A percentile compares a stretch with the other conserved stretches of the same genome.
These are phyloP conservation scores for Hyppa rectilinea DNA, from an alignment of 2,888 invertebrate genomes.

Conservation along the genomic window DNA sequence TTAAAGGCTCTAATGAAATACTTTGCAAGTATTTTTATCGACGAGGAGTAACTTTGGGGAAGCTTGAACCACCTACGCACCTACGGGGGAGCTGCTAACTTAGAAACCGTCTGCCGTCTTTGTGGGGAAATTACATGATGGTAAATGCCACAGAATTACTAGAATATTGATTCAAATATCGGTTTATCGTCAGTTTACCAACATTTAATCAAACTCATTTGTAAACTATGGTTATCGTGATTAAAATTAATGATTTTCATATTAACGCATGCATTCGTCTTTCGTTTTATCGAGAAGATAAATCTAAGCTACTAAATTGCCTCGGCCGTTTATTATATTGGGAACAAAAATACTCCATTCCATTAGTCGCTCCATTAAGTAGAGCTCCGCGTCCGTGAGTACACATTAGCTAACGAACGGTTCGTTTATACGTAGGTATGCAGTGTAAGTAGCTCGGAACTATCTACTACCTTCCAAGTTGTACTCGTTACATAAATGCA, in stretches of 20 bases:
- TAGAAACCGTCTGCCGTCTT: slow-evolving; percentile 53
- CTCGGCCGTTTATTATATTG: slow-evolving; percentile 47
- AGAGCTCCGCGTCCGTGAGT: slow-evolving; percentile 38
- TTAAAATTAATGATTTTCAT: slow-evolving; percentile 20
- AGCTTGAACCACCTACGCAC: no score
- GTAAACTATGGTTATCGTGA: neutral
- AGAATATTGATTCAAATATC: neutral
- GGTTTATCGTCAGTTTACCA: neutral
- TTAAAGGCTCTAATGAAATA: slow-evolving; percentile 53
- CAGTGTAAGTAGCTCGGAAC: slow-evolving; percentile 3
- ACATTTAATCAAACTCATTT: neutral
- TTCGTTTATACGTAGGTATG: slow-evolving; percentile 4
- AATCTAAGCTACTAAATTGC: slow-evolving; percentile 40
- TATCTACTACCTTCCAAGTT: neutral
- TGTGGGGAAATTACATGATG: no score
- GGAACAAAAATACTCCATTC: slow-evolving; percentile 57
- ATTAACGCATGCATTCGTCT: slow-evolving; percentile 44
- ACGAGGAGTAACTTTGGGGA: slow-evolving; percentile 33
- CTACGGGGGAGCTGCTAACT: no score
- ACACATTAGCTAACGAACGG: slow-evolving; percentile 58
- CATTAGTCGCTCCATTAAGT: slow-evolving; percentile 63
- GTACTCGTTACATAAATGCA: neutral
- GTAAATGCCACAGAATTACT: no score
- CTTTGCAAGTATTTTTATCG: slow-evolving; percentile 55
- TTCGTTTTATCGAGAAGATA: slow-evolving; percentile 35